Conservation (phyloP, 1,140 invertebrate genomes). For the Zaprionus kolodkinae region DNA sequence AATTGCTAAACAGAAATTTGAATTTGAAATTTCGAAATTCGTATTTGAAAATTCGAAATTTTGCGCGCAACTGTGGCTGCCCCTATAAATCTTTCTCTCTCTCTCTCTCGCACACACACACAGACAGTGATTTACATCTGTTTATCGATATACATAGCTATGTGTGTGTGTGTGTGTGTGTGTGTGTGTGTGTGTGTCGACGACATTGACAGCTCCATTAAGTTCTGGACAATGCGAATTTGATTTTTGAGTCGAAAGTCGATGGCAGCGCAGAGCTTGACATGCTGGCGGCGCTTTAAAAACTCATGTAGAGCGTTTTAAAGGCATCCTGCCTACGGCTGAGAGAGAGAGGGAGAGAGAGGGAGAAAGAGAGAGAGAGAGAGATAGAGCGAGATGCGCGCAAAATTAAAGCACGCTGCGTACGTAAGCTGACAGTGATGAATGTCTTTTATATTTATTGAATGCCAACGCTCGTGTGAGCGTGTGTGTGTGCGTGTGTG, state of each 20-base stretch:
- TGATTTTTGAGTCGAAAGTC: conserved; percentile 7
- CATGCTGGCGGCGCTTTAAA: conserved; percentile 30
- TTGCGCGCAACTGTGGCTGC: conserved; percentile 16
- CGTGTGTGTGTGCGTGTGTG: conserved; percentile 8
- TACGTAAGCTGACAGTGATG: conserved; percentile 70
- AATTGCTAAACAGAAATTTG: conserved; percentile 67
- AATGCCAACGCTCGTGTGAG: conserved; percentile 40
- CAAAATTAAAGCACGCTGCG: conserved; percentile 57
- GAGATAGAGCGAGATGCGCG: not conserved
- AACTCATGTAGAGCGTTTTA: conserved; percentile 1
- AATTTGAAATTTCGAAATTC: conserved; percentile 34
- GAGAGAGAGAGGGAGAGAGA: too few relatives aligned
- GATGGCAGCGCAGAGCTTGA: conserved; percentile 8
- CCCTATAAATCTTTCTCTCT: conserved; percentile 15
- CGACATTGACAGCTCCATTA: conserved; percentile 17
- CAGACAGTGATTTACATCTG: conserved; percentile 5
- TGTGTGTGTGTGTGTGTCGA: not conserved
- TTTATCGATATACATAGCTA: conserved; percentile 2
- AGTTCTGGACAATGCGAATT: conserved; percentile 10
- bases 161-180: not conserved
- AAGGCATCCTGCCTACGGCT: not conserved
- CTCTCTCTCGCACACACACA: not conserved
- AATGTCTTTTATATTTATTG: conserved; percentile 74
- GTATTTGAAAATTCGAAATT: conserved; percentile 50
- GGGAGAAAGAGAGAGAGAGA: not conserved